Evolutionary conservation across 2,113 vertebrate species (phyloP).

Genomic region (Turdus rufiventris): DNA sequence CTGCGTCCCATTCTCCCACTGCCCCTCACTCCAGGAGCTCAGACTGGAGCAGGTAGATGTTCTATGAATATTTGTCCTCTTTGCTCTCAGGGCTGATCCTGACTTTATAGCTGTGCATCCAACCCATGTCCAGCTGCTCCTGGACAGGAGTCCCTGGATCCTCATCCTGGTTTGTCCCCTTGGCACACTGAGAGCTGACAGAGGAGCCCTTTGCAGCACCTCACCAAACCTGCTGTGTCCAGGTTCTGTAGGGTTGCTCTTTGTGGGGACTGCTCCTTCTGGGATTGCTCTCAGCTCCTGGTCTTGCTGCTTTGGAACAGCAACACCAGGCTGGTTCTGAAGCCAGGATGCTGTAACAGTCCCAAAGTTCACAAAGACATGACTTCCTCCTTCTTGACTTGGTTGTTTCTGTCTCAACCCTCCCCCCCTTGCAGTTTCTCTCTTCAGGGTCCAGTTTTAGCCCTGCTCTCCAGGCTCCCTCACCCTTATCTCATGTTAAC

Average conservation of each 20-base stretch:
- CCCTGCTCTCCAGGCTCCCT: neutral
- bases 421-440: neutral
- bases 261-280: neutral
- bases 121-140: neutral
- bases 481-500: neutral
- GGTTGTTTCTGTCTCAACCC: neutral
- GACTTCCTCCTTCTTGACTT: neutral
- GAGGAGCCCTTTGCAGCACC: neutral
- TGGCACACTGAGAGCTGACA: accelerated
- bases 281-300: neutral
- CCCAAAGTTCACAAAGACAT: neutral
- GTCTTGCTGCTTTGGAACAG: neutral
- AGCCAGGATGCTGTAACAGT: neutral
- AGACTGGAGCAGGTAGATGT: neutral
- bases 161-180: neutral
- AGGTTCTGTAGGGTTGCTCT: neutral
- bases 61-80: accelerated
- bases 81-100: neutral
- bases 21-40: too few species aligned
- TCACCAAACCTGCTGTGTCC: neutral
- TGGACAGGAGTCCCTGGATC: neutral
- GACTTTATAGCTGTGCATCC: neutral
- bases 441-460: neutral
- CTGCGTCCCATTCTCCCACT: neutral
- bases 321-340: too few species aligned